Conservation (phyloP, 1,140 invertebrate species). For the Cherax quadricarinatus region DNA sequence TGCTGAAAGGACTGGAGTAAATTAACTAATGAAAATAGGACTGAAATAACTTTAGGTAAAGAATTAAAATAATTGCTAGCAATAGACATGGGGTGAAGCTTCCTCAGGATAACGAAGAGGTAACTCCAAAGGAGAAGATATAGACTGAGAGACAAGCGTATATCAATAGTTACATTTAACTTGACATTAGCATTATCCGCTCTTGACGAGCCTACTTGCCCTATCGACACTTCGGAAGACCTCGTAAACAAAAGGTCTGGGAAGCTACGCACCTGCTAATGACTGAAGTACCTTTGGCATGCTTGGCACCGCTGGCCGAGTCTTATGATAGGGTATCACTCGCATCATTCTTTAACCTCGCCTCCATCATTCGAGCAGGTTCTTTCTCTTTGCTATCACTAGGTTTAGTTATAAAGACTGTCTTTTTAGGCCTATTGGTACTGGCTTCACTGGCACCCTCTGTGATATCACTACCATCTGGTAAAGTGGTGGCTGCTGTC, state of each 20-base stretch:
- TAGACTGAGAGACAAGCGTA: too few relatives aligned
- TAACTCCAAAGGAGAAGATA: too few relatives aligned
- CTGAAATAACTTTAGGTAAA: too few relatives aligned
- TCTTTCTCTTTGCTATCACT: constrained; percentile 65
- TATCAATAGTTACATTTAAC: too few relatives aligned
- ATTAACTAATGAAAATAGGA: too few relatives aligned
- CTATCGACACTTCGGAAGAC: background rate
- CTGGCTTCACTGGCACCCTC: constrained; percentile 38
- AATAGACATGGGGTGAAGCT: too few relatives aligned
- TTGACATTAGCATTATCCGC: too few relatives aligned
- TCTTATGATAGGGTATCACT: constrained; percentile 65
- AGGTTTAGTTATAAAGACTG: constrained; percentile 68
- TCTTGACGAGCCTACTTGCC: too few relatives aligned
- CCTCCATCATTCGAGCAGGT: constrained; percentile 27
- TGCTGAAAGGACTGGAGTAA: too few relatives aligned
- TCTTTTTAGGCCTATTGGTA: constrained; percentile 65
- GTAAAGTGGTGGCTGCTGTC: constrained; percentile 16
- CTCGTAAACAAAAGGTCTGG: too few relatives aligned
- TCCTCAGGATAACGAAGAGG: too few relatives aligned
- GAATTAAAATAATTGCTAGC: too few relatives aligned
- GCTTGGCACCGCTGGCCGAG: constrained; percentile 37
- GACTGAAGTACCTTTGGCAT: constrained; percentile 61
- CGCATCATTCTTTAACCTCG: constrained; percentile 52
- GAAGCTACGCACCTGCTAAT: constrained; percentile 50
- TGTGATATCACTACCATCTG: constrained; percentile 12